These are phyloP conservation scores for Centrocercus urophasianus DNA, from an alignment of 2,113 vertebrate species.

Conservation along the genomic window DNA sequence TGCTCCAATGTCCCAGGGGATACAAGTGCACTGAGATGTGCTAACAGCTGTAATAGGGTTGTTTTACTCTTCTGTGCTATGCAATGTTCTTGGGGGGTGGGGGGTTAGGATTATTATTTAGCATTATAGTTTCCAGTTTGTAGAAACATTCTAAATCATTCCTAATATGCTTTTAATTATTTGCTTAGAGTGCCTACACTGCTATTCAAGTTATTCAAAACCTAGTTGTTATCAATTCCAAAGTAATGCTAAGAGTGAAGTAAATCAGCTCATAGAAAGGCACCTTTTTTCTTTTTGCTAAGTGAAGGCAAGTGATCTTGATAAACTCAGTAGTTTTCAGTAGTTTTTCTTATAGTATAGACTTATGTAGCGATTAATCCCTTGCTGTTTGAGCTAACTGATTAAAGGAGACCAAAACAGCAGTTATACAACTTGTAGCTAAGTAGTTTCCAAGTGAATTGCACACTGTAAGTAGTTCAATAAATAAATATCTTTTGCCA, in stretches of 20 bases:
- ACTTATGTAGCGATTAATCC: fast-evolving
- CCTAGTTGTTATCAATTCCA: background rate
- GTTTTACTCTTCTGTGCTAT: background rate
- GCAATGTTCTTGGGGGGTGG: background rate
- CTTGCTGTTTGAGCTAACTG: background rate
- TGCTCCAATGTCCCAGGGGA: background rate
- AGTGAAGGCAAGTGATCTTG: background rate
- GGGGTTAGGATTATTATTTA: background rate
- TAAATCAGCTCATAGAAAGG: background rate
- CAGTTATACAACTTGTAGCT: background rate
- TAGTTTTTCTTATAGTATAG: background rate
- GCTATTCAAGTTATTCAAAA: background rate
- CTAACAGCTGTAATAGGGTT: background rate
- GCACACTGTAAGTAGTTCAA: background rate
- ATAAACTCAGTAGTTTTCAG: background rate
- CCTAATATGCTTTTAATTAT: background rate
- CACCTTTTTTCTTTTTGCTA: background rate
- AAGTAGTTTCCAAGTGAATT: background rate
- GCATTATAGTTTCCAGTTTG: background rate
- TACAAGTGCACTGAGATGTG: background rate
- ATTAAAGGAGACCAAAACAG: background rate
- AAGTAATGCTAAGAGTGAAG: background rate
- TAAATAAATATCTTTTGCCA: background rate
- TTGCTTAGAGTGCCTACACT: background rate
- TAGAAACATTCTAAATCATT: conserved; percentile 17